Conservation (phyloP, 2,113 vertebrate genomes). For the Sclerurus mexicanus region DNA sequence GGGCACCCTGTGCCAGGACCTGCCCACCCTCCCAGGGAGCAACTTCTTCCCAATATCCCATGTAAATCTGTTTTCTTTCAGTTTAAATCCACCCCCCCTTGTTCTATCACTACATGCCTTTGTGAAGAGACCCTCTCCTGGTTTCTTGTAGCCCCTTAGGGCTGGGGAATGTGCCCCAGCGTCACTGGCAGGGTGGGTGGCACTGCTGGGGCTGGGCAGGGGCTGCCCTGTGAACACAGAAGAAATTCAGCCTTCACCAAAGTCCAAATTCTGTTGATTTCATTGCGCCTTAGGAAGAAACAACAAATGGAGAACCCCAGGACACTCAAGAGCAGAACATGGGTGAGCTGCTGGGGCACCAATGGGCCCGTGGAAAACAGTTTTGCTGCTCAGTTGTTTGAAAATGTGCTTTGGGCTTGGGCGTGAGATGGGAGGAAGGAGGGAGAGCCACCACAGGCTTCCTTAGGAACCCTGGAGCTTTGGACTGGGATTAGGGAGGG, state of each 20-base stretch:
- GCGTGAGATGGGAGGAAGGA: not conserved
- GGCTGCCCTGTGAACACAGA: not conserved
- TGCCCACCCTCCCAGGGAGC: accelerated
- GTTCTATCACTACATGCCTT: accelerated
- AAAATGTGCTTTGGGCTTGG: not conserved
- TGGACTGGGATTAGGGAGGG: accelerated
- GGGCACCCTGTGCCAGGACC: not conserved
- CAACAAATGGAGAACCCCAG: not conserved
- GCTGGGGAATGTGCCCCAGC: accelerated
- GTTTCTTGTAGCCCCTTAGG: not conserved
- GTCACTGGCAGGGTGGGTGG: not conserved
- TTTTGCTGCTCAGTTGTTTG: not conserved
- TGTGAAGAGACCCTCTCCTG: not conserved
- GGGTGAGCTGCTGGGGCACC: not conserved
- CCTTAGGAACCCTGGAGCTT: not conserved
- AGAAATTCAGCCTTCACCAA: not conserved
- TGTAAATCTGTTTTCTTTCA: not conserved
- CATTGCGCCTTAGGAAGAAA: not conserved
- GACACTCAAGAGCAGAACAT: not conserved
- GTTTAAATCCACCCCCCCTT: not conserved
- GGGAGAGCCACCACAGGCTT: not conserved
- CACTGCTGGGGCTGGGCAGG: not conserved
- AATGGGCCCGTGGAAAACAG: not conserved
- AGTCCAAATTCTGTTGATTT: not conserved
- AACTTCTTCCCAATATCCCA: not conserved